phyloP scores from a whole-genome alignment of 2,113 vertebrate genomes.

The Leiothrix lutea region DNA sequence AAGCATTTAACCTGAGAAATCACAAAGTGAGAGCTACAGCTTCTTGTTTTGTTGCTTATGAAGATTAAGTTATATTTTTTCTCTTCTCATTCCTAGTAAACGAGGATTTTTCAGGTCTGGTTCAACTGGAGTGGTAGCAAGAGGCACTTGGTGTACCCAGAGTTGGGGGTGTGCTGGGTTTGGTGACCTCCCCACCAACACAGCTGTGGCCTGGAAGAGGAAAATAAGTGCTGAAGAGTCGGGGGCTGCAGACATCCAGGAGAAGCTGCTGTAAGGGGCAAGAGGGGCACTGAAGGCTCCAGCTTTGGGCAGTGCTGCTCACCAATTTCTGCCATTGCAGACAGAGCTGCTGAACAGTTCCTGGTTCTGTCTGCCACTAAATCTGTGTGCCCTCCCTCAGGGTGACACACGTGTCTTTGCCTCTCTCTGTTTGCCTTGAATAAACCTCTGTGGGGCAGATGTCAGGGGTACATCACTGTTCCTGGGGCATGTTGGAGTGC shows the following conservation, averaged over 20 bases:
- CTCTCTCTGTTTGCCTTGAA: neutral
- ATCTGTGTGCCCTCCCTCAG: neutral
- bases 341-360: neutral
- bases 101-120: neutral
- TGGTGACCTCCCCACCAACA: neutral
- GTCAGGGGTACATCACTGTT: neutral
- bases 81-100: neutral
- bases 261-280: neutral
- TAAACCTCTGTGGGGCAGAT: neutral
- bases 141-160: neutral
- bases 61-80: neutral
- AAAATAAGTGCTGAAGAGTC: neutral
- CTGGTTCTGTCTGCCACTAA: neutral
- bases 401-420: neutral
- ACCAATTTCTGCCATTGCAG: neutral
- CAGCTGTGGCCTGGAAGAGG: neutral
- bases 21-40: neutral
- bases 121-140: neutral
- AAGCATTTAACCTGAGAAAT: neutral
- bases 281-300: neutral
- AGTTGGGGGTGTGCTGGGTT: neutral
- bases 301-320: neutral
- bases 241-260: neutral
- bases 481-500: neutral
- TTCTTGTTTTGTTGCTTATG: neutral